Evolutionary conservation across 2,113 vertebrate species (phyloP), one percentile per base, ranked within the genome.

Genomic region (Pandion haliaetus): DNA sequence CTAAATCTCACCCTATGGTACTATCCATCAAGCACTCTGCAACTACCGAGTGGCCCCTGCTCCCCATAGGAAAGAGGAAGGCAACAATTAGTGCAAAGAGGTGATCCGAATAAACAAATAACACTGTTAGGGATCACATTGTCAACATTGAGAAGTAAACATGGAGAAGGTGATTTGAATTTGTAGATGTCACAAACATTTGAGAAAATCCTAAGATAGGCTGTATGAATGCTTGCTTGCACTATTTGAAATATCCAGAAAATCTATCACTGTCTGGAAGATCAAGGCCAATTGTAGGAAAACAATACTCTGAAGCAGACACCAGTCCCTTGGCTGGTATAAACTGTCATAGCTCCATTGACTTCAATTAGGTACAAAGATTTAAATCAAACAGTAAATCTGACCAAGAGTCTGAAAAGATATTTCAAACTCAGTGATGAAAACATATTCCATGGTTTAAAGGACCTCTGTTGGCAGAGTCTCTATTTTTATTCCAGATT

Each of bases 351-450:
- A 77, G 89, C 83, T 87, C 54, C 62, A 91, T 54, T 93, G 77
- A 89, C 62, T 95, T 93, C 54, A 95, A 58, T 95, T 94, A 95
- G 62, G 58, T 72, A 55, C 78, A 50, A 20, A 69, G 88, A 87
- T 85, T 93, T 91, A 91, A 95, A 95, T 77, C 49, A 25, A 71
- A 54, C 38, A 76, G 42, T 87, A 79, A 95, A 89, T 91, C 86
- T 89, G 62, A 95, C 81, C 70, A 65, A 66, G 70, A 79, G 52
- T 91, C 78, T 66, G 58, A 87, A 96, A 94, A 34, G 42, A 3
- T 66, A 89, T 91, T 91, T 95, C 70, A 94, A 38, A 85, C 73
- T 95, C 67, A 73, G 45, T 25, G 74, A 82, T 55, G 52, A 95
- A 95, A 97, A 93, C 55, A 85, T 76, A 78, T 61, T 82, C 32